These are phyloP conservation scores for Plecotus auritus DNA, from an alignment of 2,113 vertebrate genomes.

Conservation along the genomic window DNA sequence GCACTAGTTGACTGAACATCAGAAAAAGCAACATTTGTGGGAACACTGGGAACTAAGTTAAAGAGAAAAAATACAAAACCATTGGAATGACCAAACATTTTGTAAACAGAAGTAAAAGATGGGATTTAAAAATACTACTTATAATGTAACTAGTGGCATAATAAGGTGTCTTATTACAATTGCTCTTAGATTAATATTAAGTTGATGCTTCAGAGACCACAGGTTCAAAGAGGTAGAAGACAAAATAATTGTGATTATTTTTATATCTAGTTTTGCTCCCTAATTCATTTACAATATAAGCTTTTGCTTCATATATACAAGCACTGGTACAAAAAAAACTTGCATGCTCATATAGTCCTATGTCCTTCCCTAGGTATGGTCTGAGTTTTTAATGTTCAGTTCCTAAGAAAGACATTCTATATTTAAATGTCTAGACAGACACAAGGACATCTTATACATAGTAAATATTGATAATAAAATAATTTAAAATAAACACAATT, in stretches of 20 bases:
- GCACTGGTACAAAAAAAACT: not conserved
- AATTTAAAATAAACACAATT: not conserved
- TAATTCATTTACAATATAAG: not conserved
- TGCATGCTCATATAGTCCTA: not conserved
- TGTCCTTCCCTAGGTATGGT: not conserved
- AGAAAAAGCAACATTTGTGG: slow-evolving; percentile 84
- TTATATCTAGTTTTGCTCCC: not conserved
- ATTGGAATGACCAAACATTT: not conserved
- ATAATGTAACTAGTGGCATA: not conserved
- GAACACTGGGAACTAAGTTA: slow-evolving; percentile 89
- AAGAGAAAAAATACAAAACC: slow-evolving; percentile 30
- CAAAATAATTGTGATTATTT: not conserved
- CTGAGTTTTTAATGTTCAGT: not conserved
- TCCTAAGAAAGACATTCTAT: not conserved
- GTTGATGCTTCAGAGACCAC: not conserved
- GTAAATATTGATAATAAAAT: not conserved
- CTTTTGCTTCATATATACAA: not conserved
- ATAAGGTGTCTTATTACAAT: not conserved
- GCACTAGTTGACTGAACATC: slow-evolving; percentile 86
- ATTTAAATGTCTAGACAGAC: not conserved
- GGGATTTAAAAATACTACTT: not conserved
- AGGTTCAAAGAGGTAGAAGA: not conserved
- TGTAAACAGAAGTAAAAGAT: not conserved
- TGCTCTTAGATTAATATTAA: not conserved
- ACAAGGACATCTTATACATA: not conserved